Conservation (phyloP, 2,113 vertebrate genomes). For the Canis aureus region DNA sequence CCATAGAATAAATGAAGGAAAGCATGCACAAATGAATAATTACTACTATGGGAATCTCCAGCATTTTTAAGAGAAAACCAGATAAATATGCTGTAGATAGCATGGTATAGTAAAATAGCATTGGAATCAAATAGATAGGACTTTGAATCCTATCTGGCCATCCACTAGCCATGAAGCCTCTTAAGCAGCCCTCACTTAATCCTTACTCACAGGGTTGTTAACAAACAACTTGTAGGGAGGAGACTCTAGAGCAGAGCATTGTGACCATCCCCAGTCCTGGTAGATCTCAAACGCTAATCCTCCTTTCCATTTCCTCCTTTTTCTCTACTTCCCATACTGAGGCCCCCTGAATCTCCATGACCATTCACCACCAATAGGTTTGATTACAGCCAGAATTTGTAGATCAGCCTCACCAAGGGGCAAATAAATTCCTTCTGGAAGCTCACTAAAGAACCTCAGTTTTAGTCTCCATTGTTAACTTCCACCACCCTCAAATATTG, state of each 20-base stretch:
- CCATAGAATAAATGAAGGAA: background rate
- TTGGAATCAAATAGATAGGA: background rate
- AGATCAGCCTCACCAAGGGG: background rate
- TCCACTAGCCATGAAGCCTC: background rate
- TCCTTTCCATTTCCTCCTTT: background rate
- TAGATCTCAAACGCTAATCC: background rate
- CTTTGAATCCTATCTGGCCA: slow-evolving; percentile 1
- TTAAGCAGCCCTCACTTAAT: background rate
- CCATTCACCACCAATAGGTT: background rate
- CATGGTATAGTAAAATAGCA: slow-evolving; percentile 20
- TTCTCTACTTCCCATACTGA: background rate
- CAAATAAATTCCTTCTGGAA: background rate
- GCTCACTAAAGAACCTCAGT: background rate
- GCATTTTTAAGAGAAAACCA: slow-evolving; percentile 22
- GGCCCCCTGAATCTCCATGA: background rate
- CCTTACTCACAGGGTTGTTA: background rate
- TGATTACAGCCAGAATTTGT: background rate
- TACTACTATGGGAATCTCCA: background rate
- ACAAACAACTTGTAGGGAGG: background rate
- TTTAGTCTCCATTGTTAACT: background rate
- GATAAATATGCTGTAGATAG: background rate
- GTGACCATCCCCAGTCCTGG: background rate
- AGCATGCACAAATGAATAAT: background rate
- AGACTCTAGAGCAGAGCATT: background rate
- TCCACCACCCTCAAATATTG: background rate